Evolutionary conservation across 2,113 vertebrate genomes (phyloP), one percentile per base, ranked within the genome.

Genomic region (Oryzias javanicus): DNA sequence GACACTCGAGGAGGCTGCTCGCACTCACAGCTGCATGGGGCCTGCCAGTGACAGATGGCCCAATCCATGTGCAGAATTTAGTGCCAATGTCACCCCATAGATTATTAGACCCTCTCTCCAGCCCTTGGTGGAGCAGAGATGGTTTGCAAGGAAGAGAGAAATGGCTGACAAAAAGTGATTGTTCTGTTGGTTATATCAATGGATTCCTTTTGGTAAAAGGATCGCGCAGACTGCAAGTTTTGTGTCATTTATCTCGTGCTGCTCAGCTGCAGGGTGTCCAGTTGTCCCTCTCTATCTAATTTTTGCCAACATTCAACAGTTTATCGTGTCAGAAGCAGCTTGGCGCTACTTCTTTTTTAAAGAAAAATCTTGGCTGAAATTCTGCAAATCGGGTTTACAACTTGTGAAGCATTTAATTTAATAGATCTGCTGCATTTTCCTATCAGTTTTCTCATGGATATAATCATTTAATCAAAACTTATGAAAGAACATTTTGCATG

Each of bases 31-130:
- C 89, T 86, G 87, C 81, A 84, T 76, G 74, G 61, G 78, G 65
- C 69, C 77, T 83, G 84, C 71, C 64, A 76, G 71, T 67, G 82
- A 83, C 91, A 89, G 90, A 90, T 84, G 85, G 84, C 77, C 72
- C 66, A 40, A 65, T 64, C 80, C 69, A 56, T 76, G 64, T 60
- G 73, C 59, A 78, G 68, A 52, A 35, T 66, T 60, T 47, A 44
- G 49, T 72, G 78, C 81, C 74, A 76, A 64, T 49, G 29, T 44
- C 29, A 46, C 53, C 52, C 68, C 57, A 42, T 49, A 70, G 54
- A 79, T 60, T 58, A 64, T 64, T 80, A 59, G 74, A 18, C n/a
- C 4, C 46, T 25, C 49, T 17, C 29, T 14, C 42, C 12, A 51
- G 13, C 72, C 12, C n/a, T n/a, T 59, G 13, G n/a, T 55, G 14